A percentile compares a stretch with the other conserved stretches of the same genome.
Conservation (phyloP, 1,140 invertebrate species). For the Hermetia illucens region DNA sequence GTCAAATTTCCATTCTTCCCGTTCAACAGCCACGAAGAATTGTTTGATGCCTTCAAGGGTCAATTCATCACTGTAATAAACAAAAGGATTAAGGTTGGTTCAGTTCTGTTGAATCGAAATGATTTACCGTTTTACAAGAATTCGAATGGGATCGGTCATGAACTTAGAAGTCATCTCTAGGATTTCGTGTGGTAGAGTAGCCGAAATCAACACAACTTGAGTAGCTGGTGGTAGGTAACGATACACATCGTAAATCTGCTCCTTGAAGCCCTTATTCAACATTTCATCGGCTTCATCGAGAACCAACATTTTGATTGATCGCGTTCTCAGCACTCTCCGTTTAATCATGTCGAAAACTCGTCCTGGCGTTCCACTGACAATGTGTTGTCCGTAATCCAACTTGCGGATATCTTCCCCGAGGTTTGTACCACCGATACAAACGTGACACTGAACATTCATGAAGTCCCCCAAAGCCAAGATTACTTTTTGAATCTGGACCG, state of each 20-base stretch:
- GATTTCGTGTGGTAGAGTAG: slow-evolving; percentile 97
- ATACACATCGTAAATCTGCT: slow-evolving; percentile 99
- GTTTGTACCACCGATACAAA: slow-evolving; percentile 98
- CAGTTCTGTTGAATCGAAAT: too few relatives aligned
- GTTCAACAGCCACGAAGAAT: slow-evolving; percentile 98
- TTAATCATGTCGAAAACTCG: slow-evolving; percentile 99
- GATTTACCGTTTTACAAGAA: slow-evolving; percentile 82
- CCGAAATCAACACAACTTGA: slow-evolving; percentile 94
- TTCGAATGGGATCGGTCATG: slow-evolving; percentile 98
- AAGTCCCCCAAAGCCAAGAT: slow-evolving; percentile 95
- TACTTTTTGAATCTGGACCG: slow-evolving; percentile 97
- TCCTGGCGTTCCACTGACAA: slow-evolving; percentile 95
- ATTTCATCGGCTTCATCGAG: slow-evolving; percentile 99
- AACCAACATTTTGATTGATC: slow-evolving; percentile 93
- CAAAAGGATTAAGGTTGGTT: too few relatives aligned
- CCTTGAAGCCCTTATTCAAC: slow-evolving; percentile 99
- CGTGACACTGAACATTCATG: slow-evolving; percentile 98
- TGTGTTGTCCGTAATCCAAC: slow-evolving; percentile 96
- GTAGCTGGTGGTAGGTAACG: slow-evolving; percentile 95
- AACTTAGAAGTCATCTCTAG: slow-evolving; percentile 99
- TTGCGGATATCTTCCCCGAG: slow-evolving; percentile 98
- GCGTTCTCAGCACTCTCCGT: slow-evolving; percentile 80
- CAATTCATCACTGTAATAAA: slow-evolving; percentile 81
- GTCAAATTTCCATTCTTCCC: slow-evolving; percentile 99
- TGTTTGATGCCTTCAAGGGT: slow-evolving; percentile 99